These are phyloP conservation scores for Hirudo medicinalis DNA, from an alignment of 1,140 invertebrate genomes.

Conservation along the genomic window DNA sequence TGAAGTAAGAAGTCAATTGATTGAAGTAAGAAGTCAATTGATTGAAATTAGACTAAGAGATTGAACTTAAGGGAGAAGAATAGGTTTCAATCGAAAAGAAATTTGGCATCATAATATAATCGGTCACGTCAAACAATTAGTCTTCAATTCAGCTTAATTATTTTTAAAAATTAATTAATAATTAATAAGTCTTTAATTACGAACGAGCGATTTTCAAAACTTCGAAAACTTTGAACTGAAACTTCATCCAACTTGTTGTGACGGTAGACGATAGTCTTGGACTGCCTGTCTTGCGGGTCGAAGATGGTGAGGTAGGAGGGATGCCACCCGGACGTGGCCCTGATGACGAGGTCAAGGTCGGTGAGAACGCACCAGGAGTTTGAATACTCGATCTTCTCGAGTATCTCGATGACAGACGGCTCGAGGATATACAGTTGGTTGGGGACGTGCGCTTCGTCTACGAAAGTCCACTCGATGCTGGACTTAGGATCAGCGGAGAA, in stretches of 20 bases:
- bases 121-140: too few relatives aligned
- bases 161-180: too few relatives aligned
- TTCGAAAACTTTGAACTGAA: not conserved
- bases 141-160: too few relatives aligned
- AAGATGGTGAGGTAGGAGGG: slow-evolving; percentile 21
- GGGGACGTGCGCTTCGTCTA: not conserved
- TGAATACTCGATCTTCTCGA: slow-evolving; percentile 18
- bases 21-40: too few relatives aligned
- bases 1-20: too few relatives aligned
- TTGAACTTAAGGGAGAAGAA: too few relatives aligned
- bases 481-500: slow-evolving; percentile 16
- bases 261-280: slow-evolving; percentile 6
- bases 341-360: slow-evolving; percentile 16
- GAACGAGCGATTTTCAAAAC: not conserved
- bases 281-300: slow-evolving; percentile 13
- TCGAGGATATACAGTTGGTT: slow-evolving; percentile 8
- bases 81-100: too few relatives aligned
- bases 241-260: slow-evolving; percentile 10
- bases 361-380: slow-evolving; percentile 21
- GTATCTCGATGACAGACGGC: slow-evolving; percentile 12
- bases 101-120: too few relatives aligned
- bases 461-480: slow-evolving; percentile 3
- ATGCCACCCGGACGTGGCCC: slow-evolving; percentile 18
- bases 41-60: too few relatives aligned
- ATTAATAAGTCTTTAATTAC: too few relatives aligned